Percentiles rank a stretch among this genome's conserved stretches.
These are phyloP conservation scores for Dryomyza anilis DNA, from an alignment of 2,888 invertebrate genomes.

Conservation along the genomic window DNA sequence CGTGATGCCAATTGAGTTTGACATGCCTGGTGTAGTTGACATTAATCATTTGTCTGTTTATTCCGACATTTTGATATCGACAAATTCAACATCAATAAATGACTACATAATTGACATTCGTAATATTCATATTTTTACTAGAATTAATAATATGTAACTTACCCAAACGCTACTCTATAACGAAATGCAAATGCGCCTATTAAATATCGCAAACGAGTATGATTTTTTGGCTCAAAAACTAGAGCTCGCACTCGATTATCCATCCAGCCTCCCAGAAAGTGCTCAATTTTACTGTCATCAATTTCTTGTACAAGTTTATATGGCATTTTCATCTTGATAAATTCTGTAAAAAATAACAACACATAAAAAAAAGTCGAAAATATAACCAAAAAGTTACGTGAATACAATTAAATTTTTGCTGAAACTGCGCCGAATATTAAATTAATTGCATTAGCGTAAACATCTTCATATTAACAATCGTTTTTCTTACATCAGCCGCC, in stretches of 20 bases:
- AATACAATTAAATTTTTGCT: no score
- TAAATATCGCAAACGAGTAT: slow-evolving; percentile 82
- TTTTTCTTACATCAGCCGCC: no score
- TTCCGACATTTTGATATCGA: no score
- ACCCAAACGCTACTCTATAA: slow-evolving; percentile 87
- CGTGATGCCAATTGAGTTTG: no score
- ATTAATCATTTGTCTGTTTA: no score
- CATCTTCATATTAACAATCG: no score
- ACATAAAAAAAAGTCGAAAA: not conserved
- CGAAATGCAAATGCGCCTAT: slow-evolving; percentile 86
- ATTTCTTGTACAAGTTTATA: slow-evolving; percentile 75
- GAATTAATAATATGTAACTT: slow-evolving; percentile 47
- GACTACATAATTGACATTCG: no score
- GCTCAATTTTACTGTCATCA: slow-evolving; percentile 74
- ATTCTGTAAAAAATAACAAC: slow-evolving; percentile 64
- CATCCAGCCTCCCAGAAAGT: slow-evolving; percentile 84
- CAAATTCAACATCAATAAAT: no score
- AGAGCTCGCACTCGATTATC: slow-evolving; percentile 91
- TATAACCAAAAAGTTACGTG: no score
- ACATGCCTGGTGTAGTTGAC: not conserved
- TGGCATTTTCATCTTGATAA: slow-evolving; percentile 86
- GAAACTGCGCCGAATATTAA: no score
- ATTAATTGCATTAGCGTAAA: no score
- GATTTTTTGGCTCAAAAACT: slow-evolving; percentile 79
- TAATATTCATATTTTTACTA: no score